Evolutionary conservation across 2,797 vertebrate species (phyloP).

Genomic region (Anabas testudineus): DNA sequence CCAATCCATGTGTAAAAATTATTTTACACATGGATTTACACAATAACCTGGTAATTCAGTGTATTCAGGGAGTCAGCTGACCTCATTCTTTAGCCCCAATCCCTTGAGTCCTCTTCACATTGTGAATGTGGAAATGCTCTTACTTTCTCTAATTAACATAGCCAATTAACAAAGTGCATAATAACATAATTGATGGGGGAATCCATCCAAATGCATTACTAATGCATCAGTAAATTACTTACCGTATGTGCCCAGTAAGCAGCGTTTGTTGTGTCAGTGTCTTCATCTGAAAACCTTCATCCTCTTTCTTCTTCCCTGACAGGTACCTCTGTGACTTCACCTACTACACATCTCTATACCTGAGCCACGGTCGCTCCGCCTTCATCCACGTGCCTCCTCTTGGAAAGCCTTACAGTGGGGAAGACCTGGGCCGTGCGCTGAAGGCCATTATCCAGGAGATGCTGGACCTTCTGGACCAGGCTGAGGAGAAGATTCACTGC

Average conservation of each 20-base stretch:
- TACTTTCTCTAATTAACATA: no score
- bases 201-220: no score
- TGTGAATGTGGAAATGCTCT: no score
- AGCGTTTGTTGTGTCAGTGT: neutral
- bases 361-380: slow-evolving; percentile 90
- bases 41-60: no score
- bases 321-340: slow-evolving; percentile 97
- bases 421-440: slow-evolving; percentile 90
- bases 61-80: no score
- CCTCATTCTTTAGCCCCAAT: no score
- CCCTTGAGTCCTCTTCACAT: no score
- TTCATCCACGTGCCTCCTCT: slow-evolving; percentile 94
- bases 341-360: slow-evolving; percentile 94
- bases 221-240: neutral
- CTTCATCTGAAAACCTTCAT: neutral
- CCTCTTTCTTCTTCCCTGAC: neutral
- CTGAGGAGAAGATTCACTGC: slow-evolving; percentile 84
- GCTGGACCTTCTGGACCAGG: slow-evolving; percentile 86
- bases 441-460: slow-evolving; percentile 90
- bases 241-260: neutral
- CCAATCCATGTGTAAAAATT: no score
- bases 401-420: slow-evolving; percentile 89
- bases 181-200: neutral
- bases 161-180: neutral
- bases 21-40: no score